Evolutionary conservation across 2,113 vertebrate species (phyloP).

Genomic region (Entomyzon cyanotis): DNA sequence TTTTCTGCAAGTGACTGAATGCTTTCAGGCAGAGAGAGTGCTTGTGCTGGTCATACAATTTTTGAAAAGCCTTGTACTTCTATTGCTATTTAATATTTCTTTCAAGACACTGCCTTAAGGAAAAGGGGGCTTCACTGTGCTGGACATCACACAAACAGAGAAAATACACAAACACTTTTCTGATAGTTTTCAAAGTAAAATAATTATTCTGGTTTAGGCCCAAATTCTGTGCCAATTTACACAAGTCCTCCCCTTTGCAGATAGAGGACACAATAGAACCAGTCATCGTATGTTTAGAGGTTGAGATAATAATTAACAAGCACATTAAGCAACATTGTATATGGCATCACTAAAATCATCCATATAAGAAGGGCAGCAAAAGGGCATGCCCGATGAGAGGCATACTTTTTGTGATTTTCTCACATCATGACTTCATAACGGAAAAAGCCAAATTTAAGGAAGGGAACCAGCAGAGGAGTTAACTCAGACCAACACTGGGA

Average conservation of each 20-base stretch:
- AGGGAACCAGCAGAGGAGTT: neutral
- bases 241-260: neutral
- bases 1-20: neutral
- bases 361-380: neutral
- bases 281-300: neutral
- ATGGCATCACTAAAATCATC: neutral
- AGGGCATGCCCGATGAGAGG: neutral
- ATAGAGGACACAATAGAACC: neutral
- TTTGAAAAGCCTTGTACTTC: neutral
- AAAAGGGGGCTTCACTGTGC: neutral
- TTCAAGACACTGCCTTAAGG: neutral
- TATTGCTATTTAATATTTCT: neutral
- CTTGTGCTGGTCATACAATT: neutral
- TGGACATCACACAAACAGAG: neutral
- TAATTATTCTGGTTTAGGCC: neutral
- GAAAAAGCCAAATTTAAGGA: neutral
- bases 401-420: neutral
- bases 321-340: neutral
- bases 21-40: neutral
- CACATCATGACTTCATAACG: neutral
- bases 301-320: neutral
- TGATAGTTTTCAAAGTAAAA: neutral
- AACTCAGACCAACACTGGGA: neutral
- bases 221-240: neutral
- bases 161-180: neutral